Evolutionary conservation across 2,797 vertebrate genomes (phyloP).

Genomic region (Sebastes paucispinis): DNA sequence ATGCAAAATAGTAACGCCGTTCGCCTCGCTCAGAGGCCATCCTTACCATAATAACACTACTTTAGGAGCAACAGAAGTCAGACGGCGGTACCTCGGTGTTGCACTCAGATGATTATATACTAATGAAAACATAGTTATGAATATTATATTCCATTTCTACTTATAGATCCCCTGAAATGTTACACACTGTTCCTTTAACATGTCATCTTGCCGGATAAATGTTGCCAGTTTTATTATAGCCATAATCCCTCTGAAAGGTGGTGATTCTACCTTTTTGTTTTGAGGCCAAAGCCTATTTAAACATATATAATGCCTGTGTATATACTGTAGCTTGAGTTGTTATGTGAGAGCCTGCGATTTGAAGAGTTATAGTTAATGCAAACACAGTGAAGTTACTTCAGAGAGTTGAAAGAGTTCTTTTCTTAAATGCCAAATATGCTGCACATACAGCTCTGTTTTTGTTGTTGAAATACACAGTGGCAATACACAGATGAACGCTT

Average conservation of each 20-base stretch:
- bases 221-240: neutral
- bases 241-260: neutral
- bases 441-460: slow-evolving; percentile 1
- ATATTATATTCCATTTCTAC: too few species aligned
- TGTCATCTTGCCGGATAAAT: neutral
- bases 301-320: neutral
- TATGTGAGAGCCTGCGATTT: neutral
- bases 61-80: too few species aligned
- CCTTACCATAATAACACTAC: too few species aligned
- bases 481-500: neutral
- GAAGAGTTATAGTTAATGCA: neutral
- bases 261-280: neutral
- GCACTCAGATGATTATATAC: too few species aligned
- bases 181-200: too few species aligned
- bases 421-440: neutral
- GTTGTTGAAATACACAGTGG: slow-evolving; percentile 1
- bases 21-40: too few species aligned
- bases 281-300: neutral
- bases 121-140: too few species aligned
- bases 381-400: slow-evolving; percentile 5
- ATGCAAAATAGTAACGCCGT: too few species aligned
- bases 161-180: too few species aligned
- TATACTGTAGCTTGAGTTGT: neutral
- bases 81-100: too few species aligned
- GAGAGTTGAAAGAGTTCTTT: slow-evolving; percentile 1